These are phyloP conservation scores for Pollachius pollachius DNA, from an alignment of 2,113 vertebrate species.

Conservation along the genomic window DNA sequence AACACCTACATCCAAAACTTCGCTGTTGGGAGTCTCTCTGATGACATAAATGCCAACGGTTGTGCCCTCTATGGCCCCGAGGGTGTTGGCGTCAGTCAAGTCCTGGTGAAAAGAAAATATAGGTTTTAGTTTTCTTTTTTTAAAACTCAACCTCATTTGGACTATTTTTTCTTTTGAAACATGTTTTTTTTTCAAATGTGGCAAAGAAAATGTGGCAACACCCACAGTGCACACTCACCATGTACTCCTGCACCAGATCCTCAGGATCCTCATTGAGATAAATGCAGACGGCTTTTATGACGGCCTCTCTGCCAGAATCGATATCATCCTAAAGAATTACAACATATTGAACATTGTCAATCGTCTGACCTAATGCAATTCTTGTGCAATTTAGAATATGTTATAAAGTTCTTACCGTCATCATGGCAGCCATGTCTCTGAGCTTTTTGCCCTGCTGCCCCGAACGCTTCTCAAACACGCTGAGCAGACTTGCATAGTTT, in stretches of 20 bases:
- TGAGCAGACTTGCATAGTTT: slow-evolving; percentile 15
- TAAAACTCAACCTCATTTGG: background rate
- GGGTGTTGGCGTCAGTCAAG: background rate
- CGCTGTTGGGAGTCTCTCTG: background rate
- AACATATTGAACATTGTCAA: background rate
- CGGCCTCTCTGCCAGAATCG: background rate
- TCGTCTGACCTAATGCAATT: no score
- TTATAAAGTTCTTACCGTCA: background rate
- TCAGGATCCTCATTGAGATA: slow-evolving; percentile 15
- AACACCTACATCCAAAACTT: background rate
- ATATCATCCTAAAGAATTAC: background rate
- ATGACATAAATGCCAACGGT: background rate
- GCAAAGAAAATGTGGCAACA: background rate
- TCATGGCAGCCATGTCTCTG: background rate
- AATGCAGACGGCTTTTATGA: slow-evolving; percentile 8
- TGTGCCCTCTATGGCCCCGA: background rate
- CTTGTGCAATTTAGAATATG: no score
- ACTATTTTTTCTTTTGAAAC: background rate
- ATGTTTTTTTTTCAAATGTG: no score
- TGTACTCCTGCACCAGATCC: slow-evolving; percentile 3
- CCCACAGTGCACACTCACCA: slow-evolving; percentile 1
- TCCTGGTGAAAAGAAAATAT: background rate
- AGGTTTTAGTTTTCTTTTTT: background rate
- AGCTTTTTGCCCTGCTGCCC: background rate
- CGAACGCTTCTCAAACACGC: slow-evolving; percentile 10